These are phyloP conservation scores for Athalia rosae DNA, from an alignment of 2,888 invertebrate species.

Conservation along the genomic window DNA sequence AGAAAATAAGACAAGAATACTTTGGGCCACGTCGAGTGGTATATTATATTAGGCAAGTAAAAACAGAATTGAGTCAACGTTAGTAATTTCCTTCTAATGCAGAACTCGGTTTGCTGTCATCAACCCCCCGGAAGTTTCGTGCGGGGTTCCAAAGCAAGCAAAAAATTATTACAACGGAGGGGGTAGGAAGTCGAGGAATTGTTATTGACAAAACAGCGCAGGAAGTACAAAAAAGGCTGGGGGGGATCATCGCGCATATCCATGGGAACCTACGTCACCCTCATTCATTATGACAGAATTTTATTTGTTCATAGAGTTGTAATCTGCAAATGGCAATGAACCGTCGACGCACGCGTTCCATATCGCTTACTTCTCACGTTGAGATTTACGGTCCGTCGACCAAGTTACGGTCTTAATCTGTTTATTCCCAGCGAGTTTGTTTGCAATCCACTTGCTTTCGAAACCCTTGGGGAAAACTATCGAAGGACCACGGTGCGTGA, in stretches of 20 bases:
- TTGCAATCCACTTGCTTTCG: conserved; percentile 28
- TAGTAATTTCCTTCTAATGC: conserved; percentile 65
- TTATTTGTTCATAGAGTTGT: too few relatives aligned
- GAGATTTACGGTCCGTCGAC: conserved; percentile 29
- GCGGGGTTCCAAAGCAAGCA: background rate
- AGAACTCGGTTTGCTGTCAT: conserved; percentile 38
- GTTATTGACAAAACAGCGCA: too few relatives aligned
- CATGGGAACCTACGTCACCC: too few relatives aligned
- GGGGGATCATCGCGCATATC: too few relatives aligned
- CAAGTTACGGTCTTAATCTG: conserved; percentile 34
- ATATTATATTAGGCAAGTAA: conserved; percentile 12
- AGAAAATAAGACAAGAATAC: too few relatives aligned
- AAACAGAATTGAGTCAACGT: conserved; percentile 59
- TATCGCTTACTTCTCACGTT: conserved; percentile 5
- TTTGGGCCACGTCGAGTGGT: background rate
- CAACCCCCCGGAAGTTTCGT: background rate
- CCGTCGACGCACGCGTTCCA: background rate
- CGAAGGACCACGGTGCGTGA: background rate
- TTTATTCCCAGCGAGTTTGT: conserved; percentile 19
- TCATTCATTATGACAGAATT: too few relatives aligned
- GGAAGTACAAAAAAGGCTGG: too few relatives aligned
- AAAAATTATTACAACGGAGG: background rate
- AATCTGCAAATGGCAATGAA: too few relatives aligned
- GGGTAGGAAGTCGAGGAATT: too few relatives aligned
- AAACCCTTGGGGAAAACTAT: conserved; percentile 10